Evolutionary conservation across 2,113 vertebrate species (phyloP).

Genomic region (Protobothrops mucrosquamatus): DNA sequence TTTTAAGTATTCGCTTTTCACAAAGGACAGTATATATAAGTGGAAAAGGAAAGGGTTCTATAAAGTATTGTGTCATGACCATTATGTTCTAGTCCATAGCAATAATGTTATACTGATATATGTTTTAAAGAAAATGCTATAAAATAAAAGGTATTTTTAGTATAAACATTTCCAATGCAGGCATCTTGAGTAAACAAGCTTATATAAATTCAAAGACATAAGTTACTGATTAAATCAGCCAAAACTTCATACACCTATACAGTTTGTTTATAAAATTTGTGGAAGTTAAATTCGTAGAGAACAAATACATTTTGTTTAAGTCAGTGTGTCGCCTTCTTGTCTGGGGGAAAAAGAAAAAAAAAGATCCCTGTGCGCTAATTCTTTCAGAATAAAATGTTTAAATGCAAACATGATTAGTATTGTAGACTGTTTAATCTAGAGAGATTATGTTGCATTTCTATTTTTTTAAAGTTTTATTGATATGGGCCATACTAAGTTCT

Average conservation of each 20-base stretch:
- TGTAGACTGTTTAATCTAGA: constrained; percentile 81
- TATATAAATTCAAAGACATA: constrained; percentile 60
- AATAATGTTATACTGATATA: not conserved
- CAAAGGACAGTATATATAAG: not conserved
- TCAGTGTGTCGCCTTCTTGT: constrained; percentile 86
- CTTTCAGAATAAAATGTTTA: constrained; percentile 89
- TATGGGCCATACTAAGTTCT: constrained; percentile 65
- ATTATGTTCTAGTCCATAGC: not conserved
- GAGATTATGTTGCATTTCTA: constrained; percentile 79
- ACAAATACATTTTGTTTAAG: constrained; percentile 75
- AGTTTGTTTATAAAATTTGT: constrained; percentile 67
- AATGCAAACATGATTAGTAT: constrained; percentile 85
- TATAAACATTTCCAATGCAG: constrained; percentile 52
- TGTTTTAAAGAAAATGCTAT: constrained; percentile 30
- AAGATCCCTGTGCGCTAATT: constrained; percentile 81
- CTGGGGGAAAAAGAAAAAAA: constrained; percentile 71
- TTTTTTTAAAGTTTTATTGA: constrained; percentile 70
- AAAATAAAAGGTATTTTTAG: constrained; percentile 38
- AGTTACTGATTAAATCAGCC: constrained; percentile 66
- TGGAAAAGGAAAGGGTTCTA: not conserved
- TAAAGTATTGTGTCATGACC: not conserved
- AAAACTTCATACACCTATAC: constrained; percentile 65
- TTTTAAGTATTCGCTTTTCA: not conserved
- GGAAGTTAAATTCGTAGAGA: constrained; percentile 68
- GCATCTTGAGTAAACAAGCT: constrained; percentile 59